Conservation (phyloP, 2,797 vertebrate genomes). For the Acropternis orthonyx region DNA sequence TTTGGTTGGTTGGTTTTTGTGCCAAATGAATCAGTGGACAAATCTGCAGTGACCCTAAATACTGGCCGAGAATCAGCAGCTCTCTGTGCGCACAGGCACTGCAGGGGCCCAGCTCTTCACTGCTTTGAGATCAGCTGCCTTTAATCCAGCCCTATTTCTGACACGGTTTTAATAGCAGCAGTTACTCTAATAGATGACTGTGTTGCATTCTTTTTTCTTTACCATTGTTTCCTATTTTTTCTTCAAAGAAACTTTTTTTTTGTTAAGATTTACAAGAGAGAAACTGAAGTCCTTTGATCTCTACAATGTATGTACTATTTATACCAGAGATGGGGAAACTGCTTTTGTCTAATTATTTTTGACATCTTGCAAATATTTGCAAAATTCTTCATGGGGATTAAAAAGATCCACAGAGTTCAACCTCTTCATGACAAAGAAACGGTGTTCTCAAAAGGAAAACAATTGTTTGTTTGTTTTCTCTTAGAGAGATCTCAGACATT, state of each 20-base stretch:
- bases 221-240: conserved; percentile 41
- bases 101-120: not conserved
- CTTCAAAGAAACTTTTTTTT: conserved; percentile 37
- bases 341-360: conserved; percentile 78
- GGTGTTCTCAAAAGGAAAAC: conserved; percentile 52
- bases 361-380: conserved; percentile 76
- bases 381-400: conserved; percentile 69
- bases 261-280: conserved; percentile 46
- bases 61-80: not conserved
- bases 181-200: not conserved
- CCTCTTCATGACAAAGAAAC: conserved; percentile 59
- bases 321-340: conserved; percentile 37
- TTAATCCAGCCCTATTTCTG: conserved; percentile 42
- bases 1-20: not conserved
- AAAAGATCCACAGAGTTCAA: conserved; percentile 47
- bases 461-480: conserved; percentile 58
- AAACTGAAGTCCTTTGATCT: conserved; percentile 70
- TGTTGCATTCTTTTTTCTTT: not conserved
- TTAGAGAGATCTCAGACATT: conserved; percentile 34
- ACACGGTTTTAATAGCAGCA: conserved; percentile 26
- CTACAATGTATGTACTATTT: conserved; percentile 49
- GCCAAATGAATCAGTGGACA: not conserved
- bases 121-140: not conserved
- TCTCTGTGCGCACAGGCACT: not conserved
- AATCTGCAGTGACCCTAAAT: not conserved